Percentiles rank a stretch among this genome's conserved stretches.
Evolutionary conservation across 2,888 invertebrate genomes (phyloP).

Genomic region (Venusia cambrica): DNA sequence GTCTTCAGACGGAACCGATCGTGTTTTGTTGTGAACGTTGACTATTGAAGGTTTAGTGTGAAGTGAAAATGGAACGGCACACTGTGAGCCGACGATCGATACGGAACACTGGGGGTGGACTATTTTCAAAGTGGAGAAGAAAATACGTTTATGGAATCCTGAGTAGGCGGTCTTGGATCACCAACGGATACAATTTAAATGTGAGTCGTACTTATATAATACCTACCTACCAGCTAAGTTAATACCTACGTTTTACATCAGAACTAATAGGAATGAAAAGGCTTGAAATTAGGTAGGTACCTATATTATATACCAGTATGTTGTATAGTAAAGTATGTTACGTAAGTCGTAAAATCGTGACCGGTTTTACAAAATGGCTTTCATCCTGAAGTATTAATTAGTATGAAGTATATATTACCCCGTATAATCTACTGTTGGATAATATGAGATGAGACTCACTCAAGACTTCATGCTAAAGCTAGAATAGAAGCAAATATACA

Average conservation of each 20-base stretch:
- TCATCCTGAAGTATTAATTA: slow-evolving; percentile 12
- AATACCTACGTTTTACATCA: background rate
- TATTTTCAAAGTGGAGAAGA: slow-evolving; percentile 61
- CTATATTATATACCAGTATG: no score
- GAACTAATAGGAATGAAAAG: slow-evolving; percentile 3
- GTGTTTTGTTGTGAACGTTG: slow-evolving; percentile 44
- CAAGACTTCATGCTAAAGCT: no score
- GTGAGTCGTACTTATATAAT: slow-evolving; percentile 45
- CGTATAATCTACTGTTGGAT: no score
- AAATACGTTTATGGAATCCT: slow-evolving; percentile 58
- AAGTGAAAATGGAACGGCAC: slow-evolving; percentile 57
- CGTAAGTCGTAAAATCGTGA: slow-evolving; percentile 20
- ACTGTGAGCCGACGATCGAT: slow-evolving; percentile 66
- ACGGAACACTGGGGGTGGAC: slow-evolving; percentile 58
- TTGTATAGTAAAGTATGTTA: no score
- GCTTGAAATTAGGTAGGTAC: slow-evolving; percentile 17
- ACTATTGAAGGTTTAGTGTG: slow-evolving; percentile 32
- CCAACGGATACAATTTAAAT: slow-evolving; percentile 65
- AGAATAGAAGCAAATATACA: no score
- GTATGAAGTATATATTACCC: no score
- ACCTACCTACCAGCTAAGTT: slow-evolving; percentile 1
- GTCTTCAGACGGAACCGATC: slow-evolving; percentile 50
- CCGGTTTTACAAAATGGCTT: slow-evolving; percentile 14
- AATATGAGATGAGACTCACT: no score
- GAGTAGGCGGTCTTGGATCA: slow-evolving; percentile 58